phyloP scores from a whole-genome alignment of 1,140 invertebrate species.

The Drosophila pruinosa region DNA sequence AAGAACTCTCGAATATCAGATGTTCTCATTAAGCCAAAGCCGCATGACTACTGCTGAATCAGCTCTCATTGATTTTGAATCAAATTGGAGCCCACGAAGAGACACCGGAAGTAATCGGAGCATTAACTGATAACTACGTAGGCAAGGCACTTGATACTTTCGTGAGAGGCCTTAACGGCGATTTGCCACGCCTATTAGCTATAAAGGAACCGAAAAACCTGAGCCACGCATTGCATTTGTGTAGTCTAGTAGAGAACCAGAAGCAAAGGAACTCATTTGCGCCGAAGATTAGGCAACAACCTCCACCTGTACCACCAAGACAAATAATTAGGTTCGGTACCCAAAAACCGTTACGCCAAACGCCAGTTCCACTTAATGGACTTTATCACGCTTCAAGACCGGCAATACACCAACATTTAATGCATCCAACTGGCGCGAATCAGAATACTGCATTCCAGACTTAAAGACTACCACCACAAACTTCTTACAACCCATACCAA shows the following conservation, averaged over 20 bases:
- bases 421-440: too few species aligned
- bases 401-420: background rate
- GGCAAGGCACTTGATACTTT: constrained; percentile 9
- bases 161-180: constrained; percentile 2
- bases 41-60: background rate
- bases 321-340: too few species aligned
- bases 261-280: constrained; percentile 3
- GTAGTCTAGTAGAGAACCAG: constrained; percentile 1
- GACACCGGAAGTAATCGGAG: background rate
- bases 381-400: background rate
- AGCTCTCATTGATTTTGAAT: background rate
- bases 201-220: constrained; percentile 11
- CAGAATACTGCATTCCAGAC: background rate
- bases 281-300: background rate
- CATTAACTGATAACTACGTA: background rate
- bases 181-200: constrained; percentile 12
- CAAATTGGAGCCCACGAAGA: constrained; percentile 3
- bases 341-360: background rate
- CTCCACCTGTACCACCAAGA: constrained; percentile 3
- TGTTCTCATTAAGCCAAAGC: background rate
- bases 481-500: background rate
- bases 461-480: background rate
- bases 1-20: background rate
- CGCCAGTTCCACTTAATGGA: background rate
- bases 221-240: constrained; percentile 8